phyloP scores from a whole-genome alignment of 2,888 invertebrate species.

The Nomada hirtipes region DNA sequence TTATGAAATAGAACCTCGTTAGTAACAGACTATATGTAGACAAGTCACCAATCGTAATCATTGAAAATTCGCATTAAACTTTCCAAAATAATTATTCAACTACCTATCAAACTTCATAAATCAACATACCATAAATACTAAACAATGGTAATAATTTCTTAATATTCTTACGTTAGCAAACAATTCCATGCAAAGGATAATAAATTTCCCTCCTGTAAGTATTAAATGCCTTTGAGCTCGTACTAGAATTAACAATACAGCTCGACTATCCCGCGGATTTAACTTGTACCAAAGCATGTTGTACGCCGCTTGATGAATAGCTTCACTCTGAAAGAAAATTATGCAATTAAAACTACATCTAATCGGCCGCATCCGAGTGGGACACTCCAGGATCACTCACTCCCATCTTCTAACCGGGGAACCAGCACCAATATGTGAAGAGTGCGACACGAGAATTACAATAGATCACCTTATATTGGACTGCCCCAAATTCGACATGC shows the following conservation, averaged over 20 bases:
- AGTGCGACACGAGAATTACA: too few species aligned
- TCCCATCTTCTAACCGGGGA: too few species aligned
- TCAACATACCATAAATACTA: too few species aligned
- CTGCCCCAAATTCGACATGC: too few species aligned
- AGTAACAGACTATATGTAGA: too few species aligned
- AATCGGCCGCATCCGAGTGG: too few species aligned
- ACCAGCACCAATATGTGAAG: too few species aligned
- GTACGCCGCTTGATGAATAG: slow-evolving; percentile 53
- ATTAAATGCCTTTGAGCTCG: slow-evolving; percentile 51
- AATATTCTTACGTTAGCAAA: slow-evolving; percentile 49
- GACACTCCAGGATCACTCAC: too few species aligned
- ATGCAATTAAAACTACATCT: neutral
- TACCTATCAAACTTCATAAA: neutral
- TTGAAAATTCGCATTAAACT: too few species aligned
- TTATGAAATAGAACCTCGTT: neutral
- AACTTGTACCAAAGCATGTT: slow-evolving; percentile 64
- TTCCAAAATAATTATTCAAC: neutral
- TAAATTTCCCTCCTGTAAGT: slow-evolving; percentile 45
- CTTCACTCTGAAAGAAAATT: slow-evolving; percentile 46
- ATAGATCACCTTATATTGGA: too few species aligned
- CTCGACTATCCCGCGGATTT: slow-evolving; percentile 32
- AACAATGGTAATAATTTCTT: neutral
- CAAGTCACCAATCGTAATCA: neutral
- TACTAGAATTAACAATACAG: slow-evolving; percentile 48
- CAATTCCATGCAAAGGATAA: slow-evolving; percentile 46